Base-by-base conservation (phyloP, 1,140 invertebrate species). In the Diploscapter pachys region DNA sequence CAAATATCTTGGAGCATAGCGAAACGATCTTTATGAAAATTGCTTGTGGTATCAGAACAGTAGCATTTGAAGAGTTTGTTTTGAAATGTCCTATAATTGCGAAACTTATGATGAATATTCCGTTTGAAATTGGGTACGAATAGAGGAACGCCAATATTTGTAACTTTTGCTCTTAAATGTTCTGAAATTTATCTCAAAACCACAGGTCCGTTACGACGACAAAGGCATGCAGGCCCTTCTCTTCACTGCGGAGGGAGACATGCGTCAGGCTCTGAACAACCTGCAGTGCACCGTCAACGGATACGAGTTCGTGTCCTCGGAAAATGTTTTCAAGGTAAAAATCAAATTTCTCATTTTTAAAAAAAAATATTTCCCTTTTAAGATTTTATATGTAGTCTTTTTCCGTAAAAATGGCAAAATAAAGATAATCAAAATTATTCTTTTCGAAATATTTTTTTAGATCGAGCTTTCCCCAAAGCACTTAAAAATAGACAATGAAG, bases 211-310 rank as follows among this genome's bases (percentile, higher is more conserved):
- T 3, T 93, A 95, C 83, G 92, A 92, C 2, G 91, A 98, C 81
- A 94, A 98, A 86, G 97, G 97, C 2, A 86, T 98, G 52, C 94
- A 96, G 87, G 96, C 97, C 1, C 92, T 99, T 79, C 91, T 99
- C 5, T 98, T 97, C 85, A 99, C 96, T 3, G 93, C 96, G 0
- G 95, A 99, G 88, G 97, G 97, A 2, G 97, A 99, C 86, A 94
- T 99, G 92, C 89, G 97, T 84, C 94, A 90, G 86, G 96, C 92
- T 0, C 88, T 99, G 11, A 99, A 99, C 87, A 99, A 99, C 89
- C 87, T 99, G 50, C 97, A 99, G 87, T 96, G 96, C 3, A 99
- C 96, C 0, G 90, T 90, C 62, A 94, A 97, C 87, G 96, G 96
- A 51, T 98, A 97, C 89, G 91, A 91, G 4, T 90, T 92, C 83